Conservation (phyloP, 2,113 vertebrate genomes). For the Psilopsiagon aurifrons region DNA sequence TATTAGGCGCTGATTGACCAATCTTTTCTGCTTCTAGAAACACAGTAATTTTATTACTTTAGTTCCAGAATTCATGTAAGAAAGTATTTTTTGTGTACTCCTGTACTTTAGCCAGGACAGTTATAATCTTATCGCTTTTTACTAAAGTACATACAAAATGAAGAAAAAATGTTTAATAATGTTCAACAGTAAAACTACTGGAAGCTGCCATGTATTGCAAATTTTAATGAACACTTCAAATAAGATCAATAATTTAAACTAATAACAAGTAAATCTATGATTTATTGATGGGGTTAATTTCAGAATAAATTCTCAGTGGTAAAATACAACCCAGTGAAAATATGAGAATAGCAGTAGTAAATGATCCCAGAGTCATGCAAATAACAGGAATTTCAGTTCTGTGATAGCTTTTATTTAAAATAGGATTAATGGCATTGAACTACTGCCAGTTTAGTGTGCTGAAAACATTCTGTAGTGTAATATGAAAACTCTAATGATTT, state of each 20-base stretch:
- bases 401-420: constrained; percentile 5
- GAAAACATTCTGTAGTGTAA: constrained; percentile 19
- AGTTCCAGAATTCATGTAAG: background rate
- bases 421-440: background rate
- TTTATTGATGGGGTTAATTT: background rate
- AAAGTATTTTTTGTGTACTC: background rate
- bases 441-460: background rate
- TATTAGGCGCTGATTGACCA: background rate
- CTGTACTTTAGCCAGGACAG: background rate
- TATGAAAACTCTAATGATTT: constrained; percentile 40
- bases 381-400: background rate
- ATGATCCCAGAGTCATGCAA: background rate
- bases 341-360: background rate
- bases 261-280: background rate
- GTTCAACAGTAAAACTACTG: background rate
- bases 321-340: background rate
- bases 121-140: background rate
- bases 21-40: background rate
- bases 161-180: background rate
- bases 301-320: background rate
- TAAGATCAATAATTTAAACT: background rate
- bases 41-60: background rate
- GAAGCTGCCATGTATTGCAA: background rate
- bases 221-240: background rate
- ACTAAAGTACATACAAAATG: background rate